Evolutionary conservation across 92 coral and sea anemone species (phyloP), one percentile per base, ranked within the genome.

Genomic region (Heteractis magnifica): DNA sequence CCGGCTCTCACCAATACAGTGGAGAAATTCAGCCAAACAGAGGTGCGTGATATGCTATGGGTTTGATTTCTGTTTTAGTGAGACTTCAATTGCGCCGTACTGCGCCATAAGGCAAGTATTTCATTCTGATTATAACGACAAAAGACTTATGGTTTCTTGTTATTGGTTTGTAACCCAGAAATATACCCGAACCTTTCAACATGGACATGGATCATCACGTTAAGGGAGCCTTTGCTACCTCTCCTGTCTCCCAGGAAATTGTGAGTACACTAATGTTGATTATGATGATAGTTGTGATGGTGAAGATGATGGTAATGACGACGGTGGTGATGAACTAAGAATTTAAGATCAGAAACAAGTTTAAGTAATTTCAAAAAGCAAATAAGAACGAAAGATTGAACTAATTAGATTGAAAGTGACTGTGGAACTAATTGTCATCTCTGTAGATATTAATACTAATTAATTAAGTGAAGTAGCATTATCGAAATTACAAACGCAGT

Each of bases 141-240:
- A 19, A 21, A 13, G 49, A 8, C 50, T 13, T 16, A 49, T 13
- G 15, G 21, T 59, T 26, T 6, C 26, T 10, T 68, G 15, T 82
- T 21, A 34, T 2, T 34, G 44, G 44, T 75, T 8, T 13, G n/a
- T 71, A 85, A 48, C 86, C 83, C 13, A 51, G 65, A 81, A 79
- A 52, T 52, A 86, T 73, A 64, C 81, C 52, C 49, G 64, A 75
- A 79, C 89, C 82, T 15, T 56, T 85, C 5, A 78, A 59, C 71
- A 78, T 77, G 6, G 77, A 86, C 14, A 83, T 73, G 19, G 82
- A 78, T 1, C 88, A 86, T 53, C 82, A 85, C 72, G 82, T 90
- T 50, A 93, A 91, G 62, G 98, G 94, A 70, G 98, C 98, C 15
- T 95, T 95, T 90, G 99, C 93, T 6, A 88, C 91, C 44, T 83